Evolutionary conservation across 2,797 vertebrate species (phyloP).

Genomic region (Pitangus sulphuratus): DNA sequence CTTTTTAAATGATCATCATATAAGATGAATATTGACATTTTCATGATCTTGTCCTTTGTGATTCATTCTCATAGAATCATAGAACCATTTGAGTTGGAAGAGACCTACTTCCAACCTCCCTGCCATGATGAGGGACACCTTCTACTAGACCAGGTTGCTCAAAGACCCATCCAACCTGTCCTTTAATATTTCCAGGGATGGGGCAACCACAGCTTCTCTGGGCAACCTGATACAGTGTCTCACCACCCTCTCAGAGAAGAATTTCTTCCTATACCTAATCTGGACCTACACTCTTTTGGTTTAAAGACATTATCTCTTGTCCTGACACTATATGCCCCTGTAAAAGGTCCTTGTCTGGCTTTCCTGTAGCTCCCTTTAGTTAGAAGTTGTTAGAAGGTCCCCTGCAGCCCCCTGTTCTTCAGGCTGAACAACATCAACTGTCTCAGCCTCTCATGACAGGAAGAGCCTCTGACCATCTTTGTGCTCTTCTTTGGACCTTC

Average conservation of each 20-base stretch:
- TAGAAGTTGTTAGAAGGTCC: neutral
- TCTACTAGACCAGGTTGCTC: neutral
- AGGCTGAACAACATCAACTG: accelerated
- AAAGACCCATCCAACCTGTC: neutral
- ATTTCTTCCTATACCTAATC: neutral
- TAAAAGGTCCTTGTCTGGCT: neutral
- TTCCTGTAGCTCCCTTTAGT: neutral
- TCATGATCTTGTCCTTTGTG: too few species aligned
- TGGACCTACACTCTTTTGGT: neutral
- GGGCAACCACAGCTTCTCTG: neutral
- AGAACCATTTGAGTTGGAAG: neutral
- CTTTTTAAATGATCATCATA: neutral
- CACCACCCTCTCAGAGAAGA: neutral
- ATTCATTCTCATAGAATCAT: neutral
- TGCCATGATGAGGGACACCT: neutral
- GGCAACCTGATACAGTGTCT: neutral
- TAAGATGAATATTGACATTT: neutral
- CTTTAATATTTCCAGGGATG: neutral
- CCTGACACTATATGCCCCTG: accelerated
- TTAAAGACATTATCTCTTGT: neutral
- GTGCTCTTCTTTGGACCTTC: neutral
- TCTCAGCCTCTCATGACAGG: neutral
- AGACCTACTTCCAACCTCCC: neutral
- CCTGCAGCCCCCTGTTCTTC: neutral
- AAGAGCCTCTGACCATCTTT: neutral